Percentiles rank a stretch among this genome's conserved stretches.
phyloP scores from a whole-genome alignment of 1,140 invertebrate genomes.

The Calephelis virginiensis region DNA sequence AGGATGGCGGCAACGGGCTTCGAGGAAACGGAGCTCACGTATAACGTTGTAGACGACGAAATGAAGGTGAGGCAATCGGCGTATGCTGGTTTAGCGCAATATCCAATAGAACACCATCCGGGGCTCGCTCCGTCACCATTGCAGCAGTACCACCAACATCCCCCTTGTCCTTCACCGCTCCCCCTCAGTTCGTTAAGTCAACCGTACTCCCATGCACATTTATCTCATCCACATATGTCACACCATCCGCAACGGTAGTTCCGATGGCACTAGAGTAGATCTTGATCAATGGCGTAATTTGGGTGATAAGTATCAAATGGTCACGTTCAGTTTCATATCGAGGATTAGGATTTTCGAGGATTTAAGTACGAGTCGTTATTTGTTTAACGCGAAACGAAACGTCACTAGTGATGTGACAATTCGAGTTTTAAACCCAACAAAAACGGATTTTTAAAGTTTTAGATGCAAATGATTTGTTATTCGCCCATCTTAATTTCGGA shows the following conservation, averaged over 20 bases:
- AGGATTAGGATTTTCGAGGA: slow-evolving; percentile 42
- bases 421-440: too few species aligned
- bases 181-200: slow-evolving; percentile 80
- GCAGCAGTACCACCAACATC: slow-evolving; percentile 78
- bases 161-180: slow-evolving; percentile 79
- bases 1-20: slow-evolving; percentile 98
- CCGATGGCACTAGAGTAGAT: slow-evolving; percentile 54
- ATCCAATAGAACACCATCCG: slow-evolving; percentile 80
- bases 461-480: too few species aligned
- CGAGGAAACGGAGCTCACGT: slow-evolving; percentile 98
- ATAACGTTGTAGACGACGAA: slow-evolving; percentile 96
- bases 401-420: too few species aligned
- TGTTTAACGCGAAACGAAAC: too few species aligned
- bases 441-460: too few species aligned
- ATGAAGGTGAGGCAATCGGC: slow-evolving; percentile 97
- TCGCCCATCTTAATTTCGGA: too few species aligned
- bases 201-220: slow-evolving; percentile 81
- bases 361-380: slow-evolving; percentile 32
- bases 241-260: slow-evolving; percentile 87
- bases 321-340: slow-evolving; percentile 62
- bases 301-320: slow-evolving; percentile 37
- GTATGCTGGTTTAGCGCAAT: slow-evolving; percentile 85
- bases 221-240: slow-evolving; percentile 83
- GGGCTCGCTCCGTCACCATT: slow-evolving; percentile 79
- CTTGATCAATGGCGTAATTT: slow-evolving; percentile 36